Percentiles rank a stretch among this genome's conserved stretches.
These are phyloP conservation scores for Caenorhabditis afra DNA, from an alignment of 2,888 invertebrate species.

Conservation along the genomic window DNA sequence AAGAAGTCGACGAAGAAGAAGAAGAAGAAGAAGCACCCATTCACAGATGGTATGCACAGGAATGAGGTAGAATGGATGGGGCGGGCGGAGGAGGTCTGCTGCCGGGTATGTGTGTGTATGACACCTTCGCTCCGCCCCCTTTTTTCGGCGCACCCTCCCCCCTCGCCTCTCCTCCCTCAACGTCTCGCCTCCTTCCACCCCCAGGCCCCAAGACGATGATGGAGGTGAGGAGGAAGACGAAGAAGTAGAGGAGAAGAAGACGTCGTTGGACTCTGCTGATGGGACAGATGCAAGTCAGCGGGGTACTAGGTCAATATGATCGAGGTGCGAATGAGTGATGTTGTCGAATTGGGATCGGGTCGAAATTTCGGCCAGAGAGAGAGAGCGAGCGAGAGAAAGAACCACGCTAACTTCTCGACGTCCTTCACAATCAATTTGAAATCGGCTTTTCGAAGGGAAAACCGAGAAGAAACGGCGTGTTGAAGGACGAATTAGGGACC, in stretches of 20 bases:
- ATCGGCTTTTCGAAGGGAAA: no score
- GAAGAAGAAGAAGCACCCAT: background rate
- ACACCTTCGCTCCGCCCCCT: constrained; percentile 36
- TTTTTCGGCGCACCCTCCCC: constrained; percentile 21
- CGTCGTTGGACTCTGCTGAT: background rate
- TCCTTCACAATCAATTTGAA: no score
- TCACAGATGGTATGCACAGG: constrained; percentile 4
- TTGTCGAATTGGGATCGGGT: background rate
- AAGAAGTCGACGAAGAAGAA: constrained; percentile 13
- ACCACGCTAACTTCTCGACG: background rate
- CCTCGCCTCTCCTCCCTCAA: background rate
- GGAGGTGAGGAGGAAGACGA: constrained; percentile 15
- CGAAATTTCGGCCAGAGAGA: no score
- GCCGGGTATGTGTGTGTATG: constrained; percentile 8
- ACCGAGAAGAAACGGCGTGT: no score
- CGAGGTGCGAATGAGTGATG: background rate
- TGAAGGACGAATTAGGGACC: background rate
- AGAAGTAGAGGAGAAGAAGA: constrained; percentile 4
- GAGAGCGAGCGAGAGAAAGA: background rate
- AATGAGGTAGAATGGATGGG: constrained; percentile 16
- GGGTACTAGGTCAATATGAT: constrained; percentile 53
- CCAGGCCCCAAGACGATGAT: constrained; percentile 3
- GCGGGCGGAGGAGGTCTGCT: constrained; percentile 29
- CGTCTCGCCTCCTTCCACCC: constrained; percentile 13
- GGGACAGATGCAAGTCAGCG: constrained; percentile 43